These are phyloP conservation scores for Hippoglossus hippoglossus DNA, from an alignment of 2,797 vertebrate species.

Conservation along the genomic window DNA sequence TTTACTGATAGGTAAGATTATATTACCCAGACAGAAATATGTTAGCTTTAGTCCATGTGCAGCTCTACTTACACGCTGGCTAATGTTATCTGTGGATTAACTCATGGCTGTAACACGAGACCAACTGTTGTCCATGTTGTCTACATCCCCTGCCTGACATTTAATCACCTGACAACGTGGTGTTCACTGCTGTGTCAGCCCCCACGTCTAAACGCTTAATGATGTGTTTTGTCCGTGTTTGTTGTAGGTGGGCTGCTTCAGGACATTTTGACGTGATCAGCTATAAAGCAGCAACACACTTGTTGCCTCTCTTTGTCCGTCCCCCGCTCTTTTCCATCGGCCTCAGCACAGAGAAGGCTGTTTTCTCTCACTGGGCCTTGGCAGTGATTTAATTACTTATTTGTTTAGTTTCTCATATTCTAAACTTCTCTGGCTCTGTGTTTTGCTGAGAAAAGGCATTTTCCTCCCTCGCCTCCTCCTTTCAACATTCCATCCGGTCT, in stretches of 20 bases:
- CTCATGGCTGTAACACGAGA: slow-evolving; percentile 65
- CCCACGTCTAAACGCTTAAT: not conserved
- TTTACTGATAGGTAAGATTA: slow-evolving; percentile 23
- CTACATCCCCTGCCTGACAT: not conserved
- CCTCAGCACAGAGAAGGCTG: slow-evolving; percentile 56
- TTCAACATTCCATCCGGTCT: slow-evolving; percentile 69
- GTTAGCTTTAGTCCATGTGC: slow-evolving; percentile 31
- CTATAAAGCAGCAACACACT: slow-evolving; percentile 7
- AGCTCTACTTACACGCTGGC: slow-evolving; percentile 50
- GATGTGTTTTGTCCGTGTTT: slow-evolving; percentile 11
- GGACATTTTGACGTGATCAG: slow-evolving; percentile 16
- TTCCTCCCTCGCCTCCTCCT: slow-evolving; percentile 66
- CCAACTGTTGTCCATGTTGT: slow-evolving; percentile 41
- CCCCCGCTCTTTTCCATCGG: slow-evolving; percentile 55
- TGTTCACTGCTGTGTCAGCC: not conserved
- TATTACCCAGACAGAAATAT: slow-evolving; percentile 32
- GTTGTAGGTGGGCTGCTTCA: slow-evolving; percentile 11
- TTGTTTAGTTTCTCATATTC: slow-evolving; percentile 79
- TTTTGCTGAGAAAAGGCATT: slow-evolving; percentile 72
- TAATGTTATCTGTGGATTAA: slow-evolving; percentile 59
- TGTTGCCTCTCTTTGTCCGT: slow-evolving; percentile 31
- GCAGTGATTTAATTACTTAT: slow-evolving; percentile 78
- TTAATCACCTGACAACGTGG: slow-evolving; percentile 22
- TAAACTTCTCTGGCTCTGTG: slow-evolving; percentile 66
- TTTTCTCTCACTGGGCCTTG: slow-evolving; percentile 68